Evolutionary conservation across 2,888 invertebrate species (phyloP).

Genomic region (Agapostemon virescens): DNA sequence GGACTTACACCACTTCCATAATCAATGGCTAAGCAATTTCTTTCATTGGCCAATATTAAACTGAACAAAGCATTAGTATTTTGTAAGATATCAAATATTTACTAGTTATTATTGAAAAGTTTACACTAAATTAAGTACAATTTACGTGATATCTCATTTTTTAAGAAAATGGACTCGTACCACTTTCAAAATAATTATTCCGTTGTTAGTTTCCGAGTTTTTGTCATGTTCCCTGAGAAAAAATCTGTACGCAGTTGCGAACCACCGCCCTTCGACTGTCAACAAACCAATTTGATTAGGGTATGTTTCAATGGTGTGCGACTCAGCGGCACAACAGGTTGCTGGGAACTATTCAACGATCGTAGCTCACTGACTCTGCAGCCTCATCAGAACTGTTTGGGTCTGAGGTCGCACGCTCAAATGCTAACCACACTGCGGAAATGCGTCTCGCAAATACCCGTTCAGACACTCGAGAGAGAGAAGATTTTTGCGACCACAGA

Average conservation of each 20-base stretch:
- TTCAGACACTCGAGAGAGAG: neutral
- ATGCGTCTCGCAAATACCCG: neutral
- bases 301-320: neutral
- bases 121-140: no score
- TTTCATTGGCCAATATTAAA: no score
- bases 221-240: neutral
- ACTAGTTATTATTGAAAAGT: no score
- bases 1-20: no score
- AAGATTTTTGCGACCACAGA: neutral
- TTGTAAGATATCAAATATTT: no score
- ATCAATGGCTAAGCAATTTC: no score
- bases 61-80: no score
- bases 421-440: neutral
- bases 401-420: constrained; percentile 5
- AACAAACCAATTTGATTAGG: neutral
- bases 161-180: no score
- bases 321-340: constrained; percentile 3
- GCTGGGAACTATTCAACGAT: neutral
- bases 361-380: neutral
- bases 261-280: neutral
- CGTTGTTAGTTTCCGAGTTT: neutral
- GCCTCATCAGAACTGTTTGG: neutral
- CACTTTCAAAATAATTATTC: no score
- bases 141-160: no score
- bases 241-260: neutral